Evolutionary conservation across 92 coral and sea anemone species (phyloP), one percentile per base, ranked within the genome.

Genomic region (Zoanthus sociatus): DNA sequence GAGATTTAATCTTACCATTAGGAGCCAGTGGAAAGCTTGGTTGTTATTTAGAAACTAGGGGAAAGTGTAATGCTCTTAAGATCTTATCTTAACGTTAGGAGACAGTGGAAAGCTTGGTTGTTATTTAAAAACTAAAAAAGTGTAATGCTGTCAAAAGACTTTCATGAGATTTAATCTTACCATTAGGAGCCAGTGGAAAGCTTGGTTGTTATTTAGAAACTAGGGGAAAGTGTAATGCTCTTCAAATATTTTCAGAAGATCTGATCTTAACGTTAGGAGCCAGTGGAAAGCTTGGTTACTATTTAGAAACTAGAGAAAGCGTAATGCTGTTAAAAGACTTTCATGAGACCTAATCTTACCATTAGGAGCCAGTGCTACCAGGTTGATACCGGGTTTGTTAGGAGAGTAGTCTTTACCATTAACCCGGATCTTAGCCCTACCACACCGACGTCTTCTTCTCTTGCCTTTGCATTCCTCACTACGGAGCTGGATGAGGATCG

Each of bases 381-480:
- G 60, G 60, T 81, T 81, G 13, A 32, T 46, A 63, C 85, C 85
- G 44, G 60, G 85, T 45, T 47, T 81, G 44, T 64, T 75, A 3
- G 74, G 85, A n/a, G 85, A 81, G 61, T 81, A 81, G 31, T 81
- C 85, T 32, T 81, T 81, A 3, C 85, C 85, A 5, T 26, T 47
- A 68, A 81, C 85, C 55, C 12, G 7, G 58, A 81, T 81, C 46
- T 81, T 20, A 81, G 74, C 85, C 64, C 61, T 81, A 8, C 84
- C 73, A 18, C 84, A 64, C 3, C 73, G 71, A 9, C 83, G 48
- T 45, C 60, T 56, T 16, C 55, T 60, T 16, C 37, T 1, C 17
- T 16, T 60, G 20, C 58, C 83, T 20, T 78, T 58, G 31, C 83
- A 78, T 31, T 55, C 84, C 44, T 61, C 84, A 42, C 85, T 81